phyloP scores from a whole-genome alignment of 2,888 invertebrate species.

The Diadegma fenestrale region DNA sequence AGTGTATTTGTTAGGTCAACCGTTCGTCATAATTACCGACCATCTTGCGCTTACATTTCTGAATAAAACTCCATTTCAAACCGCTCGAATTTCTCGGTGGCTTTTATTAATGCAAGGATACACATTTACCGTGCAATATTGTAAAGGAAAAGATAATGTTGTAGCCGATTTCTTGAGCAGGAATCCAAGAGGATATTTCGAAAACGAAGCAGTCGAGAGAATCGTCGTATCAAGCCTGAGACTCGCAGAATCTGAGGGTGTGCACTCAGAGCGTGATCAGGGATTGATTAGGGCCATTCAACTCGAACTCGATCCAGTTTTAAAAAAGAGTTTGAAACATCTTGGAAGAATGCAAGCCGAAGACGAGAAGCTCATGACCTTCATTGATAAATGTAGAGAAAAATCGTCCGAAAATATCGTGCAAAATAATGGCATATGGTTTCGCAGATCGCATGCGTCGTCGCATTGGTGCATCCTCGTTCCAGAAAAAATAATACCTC shows the following conservation, averaged over 20 bases:
- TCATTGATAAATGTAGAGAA: too few species aligned
- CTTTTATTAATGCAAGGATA: conserved; percentile 15
- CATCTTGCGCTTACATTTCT: conserved; percentile 17
- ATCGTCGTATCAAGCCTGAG: conserved; percentile 23
- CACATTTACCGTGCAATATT: too few species aligned
- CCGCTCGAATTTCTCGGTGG: conserved; percentile 27
- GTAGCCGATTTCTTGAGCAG: conserved; percentile 57
- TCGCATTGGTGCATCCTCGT: background rate
- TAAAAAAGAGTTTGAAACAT: too few species aligned
- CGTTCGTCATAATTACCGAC: conserved; percentile 30
- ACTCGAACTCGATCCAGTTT: too few species aligned
- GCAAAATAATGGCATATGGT: too few species aligned
- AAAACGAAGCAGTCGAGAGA: background rate
- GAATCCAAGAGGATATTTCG: conserved; percentile 16
- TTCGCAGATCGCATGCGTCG: too few species aligned
- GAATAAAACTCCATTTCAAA: background rate
- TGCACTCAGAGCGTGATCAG: too few species aligned
- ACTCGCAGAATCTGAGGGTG: background rate
- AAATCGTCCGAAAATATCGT: background rate
- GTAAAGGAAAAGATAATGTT: conserved; percentile 71
- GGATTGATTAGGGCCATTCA: too few species aligned
- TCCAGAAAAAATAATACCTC: background rate
- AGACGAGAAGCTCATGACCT: too few species aligned
- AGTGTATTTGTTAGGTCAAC: conserved; percentile 3
- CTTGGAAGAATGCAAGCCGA: too few species aligned